Conservation (phyloP, 2,888 invertebrate genomes). For the Synergus laeviventris region DNA sequence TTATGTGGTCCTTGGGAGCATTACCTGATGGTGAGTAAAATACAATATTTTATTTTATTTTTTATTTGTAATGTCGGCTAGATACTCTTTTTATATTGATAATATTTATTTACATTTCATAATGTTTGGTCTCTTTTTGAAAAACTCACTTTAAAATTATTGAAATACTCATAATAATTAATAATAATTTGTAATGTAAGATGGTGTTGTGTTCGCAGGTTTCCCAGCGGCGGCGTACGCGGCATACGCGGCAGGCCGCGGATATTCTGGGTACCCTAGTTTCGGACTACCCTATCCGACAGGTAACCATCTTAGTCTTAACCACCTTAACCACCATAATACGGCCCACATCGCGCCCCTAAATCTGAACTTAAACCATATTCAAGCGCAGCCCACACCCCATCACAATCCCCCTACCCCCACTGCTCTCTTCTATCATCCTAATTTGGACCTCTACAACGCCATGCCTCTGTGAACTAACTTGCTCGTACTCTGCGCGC, state of each 20-base stretch:
- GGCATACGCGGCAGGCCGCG: conserved; percentile 96
- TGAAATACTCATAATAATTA: no score
- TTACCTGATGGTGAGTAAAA: conserved; percentile 94
- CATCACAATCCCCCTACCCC: conserved; percentile 81
- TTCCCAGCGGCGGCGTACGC: conserved; percentile 97
- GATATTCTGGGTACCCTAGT: conserved; percentile 98
- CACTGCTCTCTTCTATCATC: conserved; percentile 79
- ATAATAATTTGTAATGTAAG: not conserved
- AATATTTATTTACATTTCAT: no score
- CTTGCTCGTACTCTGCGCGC: conserved; percentile 68
- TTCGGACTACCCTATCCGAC: conserved; percentile 98
- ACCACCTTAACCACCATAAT: conserved; percentile 80
- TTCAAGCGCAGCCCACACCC: conserved; percentile 77
- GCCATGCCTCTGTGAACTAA: conserved; percentile 77
- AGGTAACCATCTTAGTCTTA: conserved; percentile 93
- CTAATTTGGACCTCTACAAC: conserved; percentile 75
- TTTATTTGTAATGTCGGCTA: no score
- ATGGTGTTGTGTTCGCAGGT: conserved; percentile 80
- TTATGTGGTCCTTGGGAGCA: conserved; percentile 99
- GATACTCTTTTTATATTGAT: no score
- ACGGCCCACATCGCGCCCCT: conserved; percentile 75
- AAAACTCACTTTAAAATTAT: no score
- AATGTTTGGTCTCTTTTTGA: no score
- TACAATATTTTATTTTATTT: not conserved
- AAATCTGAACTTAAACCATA: conserved; percentile 77